phyloP scores from a whole-genome alignment of 2,888 invertebrate species.

The Cactoblastis cactorum region DNA sequence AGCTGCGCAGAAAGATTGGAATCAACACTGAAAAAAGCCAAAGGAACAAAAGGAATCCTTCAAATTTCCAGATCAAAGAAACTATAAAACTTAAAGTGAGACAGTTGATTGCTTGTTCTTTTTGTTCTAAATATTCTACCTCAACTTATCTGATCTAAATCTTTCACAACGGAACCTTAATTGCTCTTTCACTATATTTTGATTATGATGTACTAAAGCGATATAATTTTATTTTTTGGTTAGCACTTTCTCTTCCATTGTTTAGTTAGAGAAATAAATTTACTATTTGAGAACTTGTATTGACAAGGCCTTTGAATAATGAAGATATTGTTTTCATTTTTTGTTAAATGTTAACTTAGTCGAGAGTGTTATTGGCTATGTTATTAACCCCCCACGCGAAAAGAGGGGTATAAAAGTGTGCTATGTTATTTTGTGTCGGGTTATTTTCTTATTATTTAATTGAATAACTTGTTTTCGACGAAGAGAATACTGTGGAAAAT shows the following conservation, averaged over 20 bases:
- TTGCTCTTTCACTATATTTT: conserved; percentile 26
- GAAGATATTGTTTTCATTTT: not conserved
- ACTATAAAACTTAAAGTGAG: conserved; percentile 41
- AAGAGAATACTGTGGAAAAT: no score
- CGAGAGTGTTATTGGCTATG: no score
- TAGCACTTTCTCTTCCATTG: conserved; percentile 20
- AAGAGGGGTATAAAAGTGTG: no score
- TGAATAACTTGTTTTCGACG: no score
- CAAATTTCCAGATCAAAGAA: conserved; percentile 56
- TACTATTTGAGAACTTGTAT: not conserved
- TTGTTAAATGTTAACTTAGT: no score
- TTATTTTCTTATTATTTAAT: no score
- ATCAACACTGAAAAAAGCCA: not conserved
- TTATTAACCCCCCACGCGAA: no score
- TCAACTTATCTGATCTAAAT: conserved; percentile 26
- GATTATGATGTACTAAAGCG: conserved; percentile 32
- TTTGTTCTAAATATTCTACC: conserved; percentile 28
- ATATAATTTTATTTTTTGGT: conserved; percentile 22
- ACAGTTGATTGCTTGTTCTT: conserved; percentile 29
- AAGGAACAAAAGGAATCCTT: not conserved
- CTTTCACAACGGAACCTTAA: conserved; percentile 25
- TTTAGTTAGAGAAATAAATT: conserved; percentile 7
- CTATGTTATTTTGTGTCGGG: no score
- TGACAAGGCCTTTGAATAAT: not conserved
- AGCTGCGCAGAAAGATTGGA: no score